Conservation (phyloP, 2,797 vertebrate species). For the Hippoglossus hippoglossus region DNA sequence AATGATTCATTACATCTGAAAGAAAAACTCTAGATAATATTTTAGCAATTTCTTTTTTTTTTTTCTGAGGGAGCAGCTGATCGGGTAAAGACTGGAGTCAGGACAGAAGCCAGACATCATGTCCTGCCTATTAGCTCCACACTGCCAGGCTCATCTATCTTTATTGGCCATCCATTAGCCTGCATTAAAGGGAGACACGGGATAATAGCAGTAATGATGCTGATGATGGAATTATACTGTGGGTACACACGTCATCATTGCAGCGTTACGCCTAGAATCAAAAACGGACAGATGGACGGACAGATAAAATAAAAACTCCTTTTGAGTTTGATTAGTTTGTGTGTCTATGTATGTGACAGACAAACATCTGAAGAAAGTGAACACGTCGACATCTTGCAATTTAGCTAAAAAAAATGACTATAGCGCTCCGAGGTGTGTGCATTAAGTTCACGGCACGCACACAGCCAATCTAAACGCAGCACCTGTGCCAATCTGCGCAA, state of each 20-base stretch:
- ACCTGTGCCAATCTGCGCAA: slow-evolving; percentile 78
- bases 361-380: slow-evolving; percentile 2
- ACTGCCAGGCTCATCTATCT: slow-evolving; percentile 88
- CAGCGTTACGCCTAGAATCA: slow-evolving; percentile 75
- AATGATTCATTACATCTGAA: slow-evolving; percentile 41
- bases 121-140: slow-evolving; percentile 88
- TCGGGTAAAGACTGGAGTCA: slow-evolving; percentile 73
- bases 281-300: slow-evolving; percentile 61
- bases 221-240: slow-evolving; percentile 85
- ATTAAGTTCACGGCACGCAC: slow-evolving; percentile 51
- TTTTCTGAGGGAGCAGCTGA: slow-evolving; percentile 68
- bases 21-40: slow-evolving; percentile 49
- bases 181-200: slow-evolving; percentile 86
- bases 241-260: slow-evolving; percentile 79
- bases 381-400: slow-evolving; percentile 5
- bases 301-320: slow-evolving; percentile 41
- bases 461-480: slow-evolving; percentile 72
- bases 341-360: slow-evolving; percentile 14
- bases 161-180: slow-evolving; percentile 90
- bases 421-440: slow-evolving; percentile 37
- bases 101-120: slow-evolving; percentile 88
- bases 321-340: slow-evolving; percentile 15
- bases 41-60: slow-evolving; percentile 33
- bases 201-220: slow-evolving; percentile 88
- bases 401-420: slow-evolving; percentile 25